phyloP scores from a whole-genome alignment of 2,797 vertebrate genomes.

The Scyliorhinus canicula region DNA sequence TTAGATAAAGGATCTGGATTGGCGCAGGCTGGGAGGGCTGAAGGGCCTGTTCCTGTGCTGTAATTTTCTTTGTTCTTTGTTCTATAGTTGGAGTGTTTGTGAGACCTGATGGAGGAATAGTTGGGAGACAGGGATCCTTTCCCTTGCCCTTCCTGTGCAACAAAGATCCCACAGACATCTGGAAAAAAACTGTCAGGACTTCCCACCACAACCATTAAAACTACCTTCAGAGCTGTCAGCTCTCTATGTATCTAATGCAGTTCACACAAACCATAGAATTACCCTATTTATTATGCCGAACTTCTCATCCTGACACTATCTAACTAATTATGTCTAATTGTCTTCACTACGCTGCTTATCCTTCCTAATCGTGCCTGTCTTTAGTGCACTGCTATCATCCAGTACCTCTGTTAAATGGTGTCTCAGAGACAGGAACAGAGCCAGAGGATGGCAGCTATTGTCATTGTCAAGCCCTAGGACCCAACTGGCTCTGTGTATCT shows the following conservation, averaged over 20 bases:
- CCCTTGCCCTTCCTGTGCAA: neutral
- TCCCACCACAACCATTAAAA: neutral
- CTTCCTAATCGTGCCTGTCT: neutral
- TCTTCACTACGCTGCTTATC: neutral
- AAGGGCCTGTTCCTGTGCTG: no score
- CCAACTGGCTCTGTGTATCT: neutral
- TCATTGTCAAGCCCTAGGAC: neutral
- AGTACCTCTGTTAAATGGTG: neutral
- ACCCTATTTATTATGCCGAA: neutral
- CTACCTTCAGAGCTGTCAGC: neutral
- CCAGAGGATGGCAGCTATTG: neutral
- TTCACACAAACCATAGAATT: neutral
- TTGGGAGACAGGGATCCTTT: neutral
- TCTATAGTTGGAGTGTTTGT: neutral
- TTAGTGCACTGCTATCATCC: neutral
- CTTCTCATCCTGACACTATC: neutral
- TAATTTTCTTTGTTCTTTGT: no score
- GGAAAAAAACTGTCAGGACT: neutral
- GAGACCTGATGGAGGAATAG: neutral
- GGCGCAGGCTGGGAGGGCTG: no score
- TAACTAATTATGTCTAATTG: neutral
- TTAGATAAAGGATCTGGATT: no score
- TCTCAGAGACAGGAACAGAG: neutral
- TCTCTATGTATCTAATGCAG: neutral
- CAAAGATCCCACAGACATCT: neutral